A percentile compares a stretch with the other conserved stretches of the same genome.
phyloP scores from a whole-genome alignment of 2,888 invertebrate species.

The Melanostoma scalare region DNA sequence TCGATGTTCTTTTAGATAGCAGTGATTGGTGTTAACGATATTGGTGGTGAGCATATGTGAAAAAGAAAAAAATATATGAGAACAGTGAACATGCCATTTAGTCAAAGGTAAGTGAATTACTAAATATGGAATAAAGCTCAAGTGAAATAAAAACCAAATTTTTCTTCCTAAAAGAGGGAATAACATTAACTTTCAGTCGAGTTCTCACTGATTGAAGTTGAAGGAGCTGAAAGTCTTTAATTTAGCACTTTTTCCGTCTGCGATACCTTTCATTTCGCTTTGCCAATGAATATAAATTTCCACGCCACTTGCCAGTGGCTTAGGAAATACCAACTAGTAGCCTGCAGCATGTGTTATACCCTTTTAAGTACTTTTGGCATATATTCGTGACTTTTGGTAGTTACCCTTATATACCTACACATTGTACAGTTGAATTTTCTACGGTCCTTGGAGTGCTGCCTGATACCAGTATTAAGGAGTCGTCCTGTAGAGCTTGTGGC shows the following conservation, averaged over 20 bases:
- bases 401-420: conserved; percentile 40
- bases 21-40: conserved; percentile 59
- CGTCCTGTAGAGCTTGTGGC: conserved; percentile 1
- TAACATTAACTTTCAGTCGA: background rate
- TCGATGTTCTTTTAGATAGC: conserved; percentile 56
- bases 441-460: background rate
- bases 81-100: background rate
- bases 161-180: background rate
- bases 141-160: too few relatives aligned
- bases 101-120: too few relatives aligned
- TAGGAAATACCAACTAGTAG: conserved; percentile 9
- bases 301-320: conserved; percentile 28
- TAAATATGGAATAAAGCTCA: too few relatives aligned
- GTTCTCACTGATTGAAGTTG: background rate
- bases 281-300: conserved; percentile 57
- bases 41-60: conserved; percentile 47
- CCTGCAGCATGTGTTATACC: conserved; percentile 15
- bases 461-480: conserved; percentile 2
- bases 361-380: conserved; percentile 26
- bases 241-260: conserved; percentile 45
- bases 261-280: conserved; percentile 39
- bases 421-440: conserved; percentile 20
- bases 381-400: conserved; percentile 59
- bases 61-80: conserved; percentile 54
- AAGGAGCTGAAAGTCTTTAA: conserved; percentile 9